These are phyloP conservation scores for Cantharis rustica DNA, from an alignment of 2,888 invertebrate genomes.

Conservation along the genomic window DNA sequence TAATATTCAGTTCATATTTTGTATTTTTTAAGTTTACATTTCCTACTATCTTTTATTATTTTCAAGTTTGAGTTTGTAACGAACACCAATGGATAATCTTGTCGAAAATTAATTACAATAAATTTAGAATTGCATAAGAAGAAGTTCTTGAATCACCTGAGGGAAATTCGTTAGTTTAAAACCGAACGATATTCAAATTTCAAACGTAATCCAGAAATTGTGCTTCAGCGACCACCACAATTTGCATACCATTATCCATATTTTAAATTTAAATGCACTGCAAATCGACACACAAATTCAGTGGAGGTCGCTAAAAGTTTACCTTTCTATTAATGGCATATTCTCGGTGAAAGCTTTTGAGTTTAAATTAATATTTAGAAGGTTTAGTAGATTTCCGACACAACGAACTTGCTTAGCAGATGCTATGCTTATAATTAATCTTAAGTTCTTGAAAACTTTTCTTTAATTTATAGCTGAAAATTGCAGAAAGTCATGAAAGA, in stretches of 20 bases:
- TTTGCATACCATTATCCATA: slow-evolving; percentile 24
- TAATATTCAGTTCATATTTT: not conserved
- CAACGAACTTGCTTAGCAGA: not conserved
- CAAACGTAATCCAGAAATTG: slow-evolving; percentile 20
- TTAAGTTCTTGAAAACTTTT: not conserved
- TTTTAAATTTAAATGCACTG: slow-evolving; percentile 19
- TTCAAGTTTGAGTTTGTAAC: not conserved
- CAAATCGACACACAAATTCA: slow-evolving; percentile 11
- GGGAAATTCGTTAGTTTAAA: slow-evolving; percentile 7
- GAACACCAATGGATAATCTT: not conserved
- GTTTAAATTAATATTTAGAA: slow-evolving; percentile 14
- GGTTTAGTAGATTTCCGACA: not conserved
- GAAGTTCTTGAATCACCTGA: slow-evolving; percentile 19
- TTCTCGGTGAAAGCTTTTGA: not conserved
- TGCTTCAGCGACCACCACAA: slow-evolving; percentile 18
- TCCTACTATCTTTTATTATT: not conserved
- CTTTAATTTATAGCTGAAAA: not conserved
- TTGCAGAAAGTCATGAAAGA: not conserved
- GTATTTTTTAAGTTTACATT: not conserved
- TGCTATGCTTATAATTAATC: not conserved
- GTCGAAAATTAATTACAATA: not conserved
- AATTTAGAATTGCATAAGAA: slow-evolving; percentile 5
- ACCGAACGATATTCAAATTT: slow-evolving; percentile 24
- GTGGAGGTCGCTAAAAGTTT: slow-evolving; percentile 1
- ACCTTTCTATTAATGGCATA: slow-evolving; percentile 10